Percentiles rank a stretch among this genome's conserved stretches.
These are phyloP conservation scores for Erebia ligea DNA, from an alignment of 2,888 invertebrate species.

Conservation along the genomic window DNA sequence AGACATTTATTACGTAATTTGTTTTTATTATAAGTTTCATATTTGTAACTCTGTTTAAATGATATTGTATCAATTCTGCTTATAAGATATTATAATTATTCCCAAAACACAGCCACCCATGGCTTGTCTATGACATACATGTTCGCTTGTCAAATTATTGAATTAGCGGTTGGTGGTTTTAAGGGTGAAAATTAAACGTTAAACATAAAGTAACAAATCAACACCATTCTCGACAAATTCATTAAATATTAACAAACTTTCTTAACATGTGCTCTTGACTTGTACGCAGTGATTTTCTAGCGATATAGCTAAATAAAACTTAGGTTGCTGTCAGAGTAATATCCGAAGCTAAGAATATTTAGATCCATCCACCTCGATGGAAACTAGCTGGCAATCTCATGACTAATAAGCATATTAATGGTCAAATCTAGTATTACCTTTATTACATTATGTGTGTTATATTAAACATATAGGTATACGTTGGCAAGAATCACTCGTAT, in stretches of 20 bases:
- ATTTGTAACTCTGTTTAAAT: neutral
- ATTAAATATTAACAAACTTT: constrained; percentile 82
- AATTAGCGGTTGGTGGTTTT: constrained; percentile 67
- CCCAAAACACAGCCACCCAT: constrained; percentile 14
- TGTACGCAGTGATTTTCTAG: constrained; percentile 52
- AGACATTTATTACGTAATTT: neutral
- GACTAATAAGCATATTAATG: no score
- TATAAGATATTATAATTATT: neutral
- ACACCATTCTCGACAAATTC: constrained; percentile 59
- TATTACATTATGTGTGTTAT: no score
- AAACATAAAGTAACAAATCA: constrained; percentile 74
- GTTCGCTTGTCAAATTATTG: constrained; percentile 66
- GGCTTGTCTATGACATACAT: constrained; percentile 42
- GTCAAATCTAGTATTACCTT: no score
- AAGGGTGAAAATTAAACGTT: constrained; percentile 68
- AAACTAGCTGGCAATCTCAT: no score
- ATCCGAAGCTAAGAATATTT: neutral
- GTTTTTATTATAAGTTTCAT: neutral
- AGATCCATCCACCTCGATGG: no score
- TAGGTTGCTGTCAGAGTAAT: constrained; percentile 26
- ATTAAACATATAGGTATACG: no score
- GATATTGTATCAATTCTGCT: constrained; percentile 15
- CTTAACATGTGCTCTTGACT: constrained; percentile 79
- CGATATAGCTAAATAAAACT: constrained; percentile 43
- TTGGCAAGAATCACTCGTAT: no score